These are phyloP conservation scores for Lonchura striata DNA, from an alignment of 2,113 vertebrate species.

Conservation along the genomic window DNA sequence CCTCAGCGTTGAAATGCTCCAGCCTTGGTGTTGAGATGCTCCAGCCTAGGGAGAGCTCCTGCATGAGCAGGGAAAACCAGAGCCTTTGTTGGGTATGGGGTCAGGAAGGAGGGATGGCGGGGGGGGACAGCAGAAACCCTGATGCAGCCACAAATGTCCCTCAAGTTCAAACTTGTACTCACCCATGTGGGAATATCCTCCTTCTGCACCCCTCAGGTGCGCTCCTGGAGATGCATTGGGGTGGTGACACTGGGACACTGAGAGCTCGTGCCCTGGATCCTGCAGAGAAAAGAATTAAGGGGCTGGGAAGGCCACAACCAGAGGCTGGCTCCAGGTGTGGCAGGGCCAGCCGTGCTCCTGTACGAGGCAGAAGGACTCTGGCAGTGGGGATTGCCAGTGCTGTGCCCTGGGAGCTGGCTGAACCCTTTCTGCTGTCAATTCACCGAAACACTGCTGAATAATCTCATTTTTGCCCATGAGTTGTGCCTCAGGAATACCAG, in stretches of 20 bases:
- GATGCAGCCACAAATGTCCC: not conserved
- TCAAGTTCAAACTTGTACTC: not conserved
- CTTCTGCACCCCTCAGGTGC: not conserved
- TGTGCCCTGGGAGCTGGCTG: not conserved
- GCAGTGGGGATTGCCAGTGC: not conserved
- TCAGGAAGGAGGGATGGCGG: not conserved
- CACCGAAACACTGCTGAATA: not conserved
- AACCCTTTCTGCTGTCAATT: not conserved
- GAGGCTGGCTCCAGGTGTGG: not conserved
- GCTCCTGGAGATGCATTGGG: not conserved
- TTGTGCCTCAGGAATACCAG: not conserved
- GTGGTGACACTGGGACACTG: not conserved
- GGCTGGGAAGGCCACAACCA: rapidly evolving
- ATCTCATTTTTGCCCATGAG: not conserved
- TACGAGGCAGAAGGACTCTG: not conserved
- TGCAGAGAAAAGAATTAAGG: not conserved
- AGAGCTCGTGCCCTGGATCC: not conserved
- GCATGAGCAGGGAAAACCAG: not conserved
- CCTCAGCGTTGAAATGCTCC: not conserved
- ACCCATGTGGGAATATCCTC: not conserved
- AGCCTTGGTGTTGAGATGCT: not conserved
- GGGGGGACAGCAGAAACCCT: not conserved
- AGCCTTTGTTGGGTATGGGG: not conserved
- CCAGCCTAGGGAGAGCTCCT: not conserved
- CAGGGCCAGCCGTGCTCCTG: not conserved